Evolutionary conservation across 2,113 vertebrate genomes (phyloP), one percentile per base, ranked within the genome.

Genomic region (Ctenomys sociabilis): DNA sequence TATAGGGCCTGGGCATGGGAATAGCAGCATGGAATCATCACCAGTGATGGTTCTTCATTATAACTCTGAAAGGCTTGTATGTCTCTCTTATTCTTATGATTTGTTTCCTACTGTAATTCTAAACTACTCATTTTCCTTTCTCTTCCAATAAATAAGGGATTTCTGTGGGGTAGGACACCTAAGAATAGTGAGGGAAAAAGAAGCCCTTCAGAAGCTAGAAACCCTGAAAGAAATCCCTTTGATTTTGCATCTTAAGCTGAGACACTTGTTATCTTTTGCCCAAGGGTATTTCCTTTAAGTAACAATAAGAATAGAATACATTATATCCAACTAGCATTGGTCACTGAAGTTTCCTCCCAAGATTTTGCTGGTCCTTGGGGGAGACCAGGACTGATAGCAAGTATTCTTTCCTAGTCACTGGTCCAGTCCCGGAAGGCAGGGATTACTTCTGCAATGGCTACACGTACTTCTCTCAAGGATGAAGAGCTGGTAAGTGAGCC

Each of bases 371-470:
- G 68, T n/a, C 83, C 82, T 73, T 94, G 81, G 54, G 30, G 30
- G 7, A 80, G 61, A 16, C 88, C 64, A 88, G n/a, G 37, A 52
- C 83, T 97, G 90, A 97, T 28, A 54, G 5, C 6, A 85, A 43
- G 87, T 96, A 73, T 98, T 96, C 40, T 85, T 98, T 96, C 95
- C 91, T 96, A 99, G 99, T 99, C 99, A 57, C 98, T 99, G 97
- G 99, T 99, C 93, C 99, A 99, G 98, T 99, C 99, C 96, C 99
- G 99, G 97, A 99, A 99, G 97, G 99, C 99, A 9, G 99, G 99
- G 12, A 99, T 99, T 91, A 98, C 99, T 85, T 99, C 99, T 83
- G 99, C 99, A 77, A 99, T 99, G 99, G 99, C 99, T 96, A 99
- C 99, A 40, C 99, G 99, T 59, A 99, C 99, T 37, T 99, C 99